A percentile compares a stretch with the other conserved stretches of the same genome.
Conservation (phyloP, 2,888 invertebrate genomes). For the Tetragnatha montana region DNA sequence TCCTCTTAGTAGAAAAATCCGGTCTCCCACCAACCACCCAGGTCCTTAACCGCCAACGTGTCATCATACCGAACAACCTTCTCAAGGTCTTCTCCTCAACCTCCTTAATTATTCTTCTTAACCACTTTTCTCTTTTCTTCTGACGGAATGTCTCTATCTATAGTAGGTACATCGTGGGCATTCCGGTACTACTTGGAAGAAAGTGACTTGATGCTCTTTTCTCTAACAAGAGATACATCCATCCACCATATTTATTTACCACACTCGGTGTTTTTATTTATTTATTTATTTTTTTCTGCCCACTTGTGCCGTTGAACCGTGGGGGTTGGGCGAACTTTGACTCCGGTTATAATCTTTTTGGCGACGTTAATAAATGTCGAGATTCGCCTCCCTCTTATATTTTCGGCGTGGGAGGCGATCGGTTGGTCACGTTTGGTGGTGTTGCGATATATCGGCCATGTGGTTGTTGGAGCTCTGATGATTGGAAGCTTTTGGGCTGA, state of each 20-base stretch:
- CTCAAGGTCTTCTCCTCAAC: conserved; percentile 29
- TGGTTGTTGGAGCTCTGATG: no score
- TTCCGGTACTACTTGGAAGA: not conserved
- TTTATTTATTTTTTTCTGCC: not conserved
- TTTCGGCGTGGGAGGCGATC: conserved; percentile 22
- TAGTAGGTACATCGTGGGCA: not conserved
- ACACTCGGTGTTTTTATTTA: not conserved
- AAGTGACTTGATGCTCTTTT: not conserved
- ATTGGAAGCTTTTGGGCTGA: no score
- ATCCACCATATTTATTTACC: not conserved
- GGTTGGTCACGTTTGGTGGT: not conserved
- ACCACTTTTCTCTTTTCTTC: not conserved
- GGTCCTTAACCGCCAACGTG: not conserved
- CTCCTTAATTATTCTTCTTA: conserved; percentile 24
- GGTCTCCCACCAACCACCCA: not conserved
- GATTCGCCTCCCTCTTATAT: conserved; percentile 23
- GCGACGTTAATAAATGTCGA: conserved; percentile 24
- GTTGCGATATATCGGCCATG: not conserved
- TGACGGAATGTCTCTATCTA: not conserved
- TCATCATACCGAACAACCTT: conserved; percentile 34
- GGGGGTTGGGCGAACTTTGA: conserved; percentile 59
- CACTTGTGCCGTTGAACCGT: conserved; percentile 61
- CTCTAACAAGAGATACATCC: not conserved
- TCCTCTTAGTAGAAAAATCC: not conserved
- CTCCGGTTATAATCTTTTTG: conserved; percentile 42